phyloP scores from a whole-genome alignment of 1,140 invertebrate species.

The Agrilus planipennis region DNA sequence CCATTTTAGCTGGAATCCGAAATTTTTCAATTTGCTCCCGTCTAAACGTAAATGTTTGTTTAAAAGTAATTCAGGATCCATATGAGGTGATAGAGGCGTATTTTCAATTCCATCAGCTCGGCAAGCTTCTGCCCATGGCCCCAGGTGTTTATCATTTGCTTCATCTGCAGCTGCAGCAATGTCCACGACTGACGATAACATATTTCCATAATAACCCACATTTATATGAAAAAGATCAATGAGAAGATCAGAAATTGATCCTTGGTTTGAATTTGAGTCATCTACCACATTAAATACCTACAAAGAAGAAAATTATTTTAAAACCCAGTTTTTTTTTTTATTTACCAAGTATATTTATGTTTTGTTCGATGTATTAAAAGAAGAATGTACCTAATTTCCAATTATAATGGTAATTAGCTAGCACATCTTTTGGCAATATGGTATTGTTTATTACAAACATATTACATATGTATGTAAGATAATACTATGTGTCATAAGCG shows the following conservation, averaged over 20 bases:
- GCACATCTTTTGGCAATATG: too few relatives aligned
- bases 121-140: conserved; percentile 79
- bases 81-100: conserved; percentile 76
- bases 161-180: conserved; percentile 70
- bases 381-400: too few relatives aligned
- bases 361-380: too few relatives aligned
- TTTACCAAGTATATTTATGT: too few relatives aligned
- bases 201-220: conserved; percentile 72
- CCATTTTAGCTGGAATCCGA: conserved; percentile 43
- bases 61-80: conserved; percentile 66
- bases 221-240: conserved; percentile 77
- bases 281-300: conserved; percentile 77
- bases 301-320: conserved; percentile 6
- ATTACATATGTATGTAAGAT: too few relatives aligned
- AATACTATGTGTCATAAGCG: too few relatives aligned
- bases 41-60: conserved; percentile 70
- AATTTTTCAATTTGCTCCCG: conserved; percentile 49
- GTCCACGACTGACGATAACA: conserved; percentile 65
- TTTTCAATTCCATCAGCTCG: conserved; percentile 61
- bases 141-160: conserved; percentile 84
- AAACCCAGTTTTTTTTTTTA: too few relatives aligned
- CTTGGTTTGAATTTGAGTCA: conserved; percentile 70
- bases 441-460: too few relatives aligned
- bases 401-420: too few relatives aligned
- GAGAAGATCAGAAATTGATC: conserved; percentile 62